phyloP scores from a whole-genome alignment of 64 coral and sea anemone species.

The Montipora cactus region DNA sequence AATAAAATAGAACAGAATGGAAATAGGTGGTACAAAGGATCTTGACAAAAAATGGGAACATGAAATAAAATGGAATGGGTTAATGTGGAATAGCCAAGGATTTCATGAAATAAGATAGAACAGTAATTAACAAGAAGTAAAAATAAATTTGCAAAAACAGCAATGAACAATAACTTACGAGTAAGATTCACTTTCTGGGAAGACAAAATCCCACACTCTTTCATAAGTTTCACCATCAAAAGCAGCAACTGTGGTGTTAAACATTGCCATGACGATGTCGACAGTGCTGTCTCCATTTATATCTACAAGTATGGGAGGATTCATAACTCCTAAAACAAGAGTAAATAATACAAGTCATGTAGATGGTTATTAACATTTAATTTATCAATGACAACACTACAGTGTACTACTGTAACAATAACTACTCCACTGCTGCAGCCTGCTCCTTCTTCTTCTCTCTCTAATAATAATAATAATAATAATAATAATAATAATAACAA shows the following conservation, averaged over 20 bases:
- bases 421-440: too few relatives aligned
- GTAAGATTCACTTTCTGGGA: constrained; percentile 93
- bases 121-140: background rate
- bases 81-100: too few relatives aligned
- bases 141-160: background rate
- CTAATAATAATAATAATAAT: too few relatives aligned
- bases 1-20: background rate
- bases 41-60: too few relatives aligned
- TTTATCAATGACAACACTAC: too few relatives aligned
- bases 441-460: too few relatives aligned
- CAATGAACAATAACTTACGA: constrained; percentile 63
- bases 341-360: background rate
- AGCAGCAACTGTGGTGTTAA: constrained; percentile 87
- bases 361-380: too few relatives aligned
- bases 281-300: constrained; percentile 95
- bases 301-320: constrained; percentile 93
- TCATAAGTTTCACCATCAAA: constrained; percentile 94
- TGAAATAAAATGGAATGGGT: too few relatives aligned
- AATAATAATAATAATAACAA: too few relatives aligned
- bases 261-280: constrained; percentile 98
- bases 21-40: too few relatives aligned
- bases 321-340: constrained; percentile 81
- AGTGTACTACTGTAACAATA: too few relatives aligned
- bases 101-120: too few relatives aligned
- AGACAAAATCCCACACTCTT: constrained; percentile 79